Base-by-base conservation (phyloP, 2,797 vertebrate genomes). In the Sebastes taczanowskii region DNA sequence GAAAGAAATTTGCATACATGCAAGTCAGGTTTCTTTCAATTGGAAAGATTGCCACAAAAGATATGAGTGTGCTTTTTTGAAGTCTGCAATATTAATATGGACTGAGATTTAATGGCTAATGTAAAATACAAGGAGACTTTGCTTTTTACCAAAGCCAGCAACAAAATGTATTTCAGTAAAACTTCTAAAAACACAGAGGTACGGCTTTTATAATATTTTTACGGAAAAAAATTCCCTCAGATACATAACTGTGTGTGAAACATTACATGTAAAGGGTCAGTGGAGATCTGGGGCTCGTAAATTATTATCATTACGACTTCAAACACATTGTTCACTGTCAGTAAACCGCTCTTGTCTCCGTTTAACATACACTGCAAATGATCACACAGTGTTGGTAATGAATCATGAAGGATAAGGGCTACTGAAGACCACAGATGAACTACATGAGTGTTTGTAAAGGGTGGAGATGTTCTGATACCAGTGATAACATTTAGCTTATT, bases 401-500 rank as follows among this genome's bases (percentile, higher is more conserved):
- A 30, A 52, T 30, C 18, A 16, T 55, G 11, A 34, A 16, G 38
- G 42, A n/a, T 52, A 5, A 46, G 9, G 5, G 16, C 4, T 3
- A 29, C 2, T 25, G 2, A 74, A 25, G 11, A 30, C 5, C 7
- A 42, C 23, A 68, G 5, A 52, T 23, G 2, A 32, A 13, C 35
- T 25, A 14, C 7, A 18, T 52, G 27, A 6, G 1, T 61, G 73
- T 78, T 55, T 66, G 9, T 5, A 22, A 55, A 60, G 20, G 59
- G 61, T 35, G 46, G 55, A 20, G 2, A 49, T 35, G 27, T 29
- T 35, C 29, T 69, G 67, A 63, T 59, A 10, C 13, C 2, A 27
- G 34, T 67, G 71, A 88, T 86, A 66, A 59, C 23, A 14, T 70
- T 70, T 5, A 60, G 29, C 42, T 38, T 16, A 63, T 58, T 25